Evolutionary conservation across 2,888 invertebrate species (phyloP), one percentile per base, ranked within the genome.

Genomic region (Thymelicus sylvestris): DNA sequence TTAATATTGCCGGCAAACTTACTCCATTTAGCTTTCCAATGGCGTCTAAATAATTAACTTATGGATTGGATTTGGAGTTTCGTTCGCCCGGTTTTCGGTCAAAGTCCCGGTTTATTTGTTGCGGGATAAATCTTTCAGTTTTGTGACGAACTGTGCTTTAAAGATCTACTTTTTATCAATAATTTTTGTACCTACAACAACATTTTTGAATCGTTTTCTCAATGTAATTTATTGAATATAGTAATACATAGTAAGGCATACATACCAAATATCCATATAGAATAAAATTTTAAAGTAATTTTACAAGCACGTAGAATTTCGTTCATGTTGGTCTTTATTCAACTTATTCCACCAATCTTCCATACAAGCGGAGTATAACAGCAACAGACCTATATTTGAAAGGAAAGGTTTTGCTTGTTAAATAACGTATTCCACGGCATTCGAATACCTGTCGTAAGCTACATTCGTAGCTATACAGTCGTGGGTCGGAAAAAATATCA

Each of bases 1-100:
- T 78, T 73, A 75, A 74, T 74, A 72, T 72, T 68, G 70, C 73
- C 71, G 72, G 66, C 66, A 67, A 81, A 81, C 74, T 81, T 80
- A 77, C 74, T 77, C 74, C 61, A 74, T 75, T 75, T 73, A 50
- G 72, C 69, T 61, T 61, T 59, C 52, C 66, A 66, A 66, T 66
- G 66, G 66, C 52, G 65, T 71, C 71, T 71, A 71, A 71, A 71
- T 71, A 71, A 70, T 70, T 70, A 70, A 70, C 70, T 70, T 70
- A 70, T 65, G 70, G 70, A 65, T 65, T 70, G 65, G 65, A 70
- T 70, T 70, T 70, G 52, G 60, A 60, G 70, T 60, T 70, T 65
- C 50, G 50, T 50, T 59, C 60, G 60, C 38, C 41, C 39, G 60
- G 59, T 59, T 70, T 70, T 65, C 38, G 64, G 63, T 69, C 24